Percentiles rank a stretch among this genome's conserved stretches.
Conservation (phyloP, 2,888 invertebrate genomes). For the Eupithecia tripunctaria region DNA sequence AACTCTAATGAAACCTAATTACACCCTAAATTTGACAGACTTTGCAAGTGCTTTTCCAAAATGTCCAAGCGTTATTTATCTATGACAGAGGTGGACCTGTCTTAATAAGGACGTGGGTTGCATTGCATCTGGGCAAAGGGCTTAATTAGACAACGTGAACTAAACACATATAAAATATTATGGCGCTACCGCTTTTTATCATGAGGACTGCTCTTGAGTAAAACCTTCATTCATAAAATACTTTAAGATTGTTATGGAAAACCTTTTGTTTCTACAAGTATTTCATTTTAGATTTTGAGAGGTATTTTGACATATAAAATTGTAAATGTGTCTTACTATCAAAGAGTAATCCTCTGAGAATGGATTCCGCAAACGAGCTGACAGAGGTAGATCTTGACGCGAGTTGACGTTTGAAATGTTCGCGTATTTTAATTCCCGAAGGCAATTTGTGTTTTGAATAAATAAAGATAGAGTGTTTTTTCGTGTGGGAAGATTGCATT, state of each 20-base stretch:
- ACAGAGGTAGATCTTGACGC: conserved; percentile 17
- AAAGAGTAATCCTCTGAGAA: conserved; percentile 17
- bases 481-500: conserved; percentile 6
- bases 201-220: background rate
- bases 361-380: conserved; percentile 14
- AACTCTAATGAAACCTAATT: conserved; percentile 64
- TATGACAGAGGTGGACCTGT: conserved; percentile 44
- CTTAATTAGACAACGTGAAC: background rate
- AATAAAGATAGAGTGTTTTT: conserved; percentile 11
- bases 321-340: conserved; percentile 3
- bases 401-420: conserved; percentile 25
- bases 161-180: background rate
- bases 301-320: background rate
- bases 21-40: conserved; percentile 63
- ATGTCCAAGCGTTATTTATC: conserved; percentile 61
- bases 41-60: conserved; percentile 61
- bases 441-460: conserved; percentile 26
- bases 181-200: background rate
- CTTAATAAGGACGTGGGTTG: background rate
- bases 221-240: background rate
- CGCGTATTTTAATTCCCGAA: conserved; percentile 21
- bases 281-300: background rate
- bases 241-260: background rate
- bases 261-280: background rate
- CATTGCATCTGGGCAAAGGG: background rate